phyloP scores from a whole-genome alignment of 1,140 invertebrate species.

The Procambarus virginalis region DNA sequence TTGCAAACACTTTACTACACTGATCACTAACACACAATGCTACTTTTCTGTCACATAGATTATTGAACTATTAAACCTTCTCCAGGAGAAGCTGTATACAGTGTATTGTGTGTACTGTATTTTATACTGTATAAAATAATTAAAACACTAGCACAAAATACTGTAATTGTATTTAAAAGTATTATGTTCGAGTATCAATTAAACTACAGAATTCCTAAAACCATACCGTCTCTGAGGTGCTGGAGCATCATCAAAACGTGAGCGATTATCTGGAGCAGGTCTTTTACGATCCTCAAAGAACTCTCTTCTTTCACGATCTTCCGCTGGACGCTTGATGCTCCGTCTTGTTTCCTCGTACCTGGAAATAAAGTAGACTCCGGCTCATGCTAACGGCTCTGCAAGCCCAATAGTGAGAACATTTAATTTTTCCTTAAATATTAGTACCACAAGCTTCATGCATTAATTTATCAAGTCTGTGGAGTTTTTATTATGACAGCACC shows the following conservation, averaged over 20 bases:
- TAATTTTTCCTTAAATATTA: not conserved
- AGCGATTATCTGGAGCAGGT: constrained; percentile 33
- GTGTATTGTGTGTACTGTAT: too few relatives aligned
- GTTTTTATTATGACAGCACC: too few relatives aligned
- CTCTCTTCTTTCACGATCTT: constrained; percentile 36
- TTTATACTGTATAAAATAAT: too few relatives aligned
- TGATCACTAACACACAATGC: too few relatives aligned
- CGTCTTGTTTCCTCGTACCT: constrained; percentile 51
- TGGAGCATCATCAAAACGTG: constrained; percentile 30
- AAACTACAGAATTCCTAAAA: too few relatives aligned
- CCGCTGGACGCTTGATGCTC: constrained; percentile 45
- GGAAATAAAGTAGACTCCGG: not conserved
- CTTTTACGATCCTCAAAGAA: constrained; percentile 56
- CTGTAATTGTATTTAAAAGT: too few relatives aligned
- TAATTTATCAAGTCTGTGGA: not conserved
- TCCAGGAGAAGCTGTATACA: too few relatives aligned
- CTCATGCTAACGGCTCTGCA: not conserved
- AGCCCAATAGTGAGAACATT: not conserved
- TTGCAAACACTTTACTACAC: too few relatives aligned
- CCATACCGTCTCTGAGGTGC: constrained; percentile 37
- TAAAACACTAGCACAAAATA: too few relatives aligned
- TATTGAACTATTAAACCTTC: too few relatives aligned
- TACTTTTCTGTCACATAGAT: too few relatives aligned
- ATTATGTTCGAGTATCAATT: too few relatives aligned
- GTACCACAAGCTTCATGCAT: not conserved